Percentiles rank a stretch among this genome's conserved stretches.
Evolutionary conservation across 2,888 invertebrate genomes (phyloP).

Genomic region (Drosophila buzzatii): DNA sequence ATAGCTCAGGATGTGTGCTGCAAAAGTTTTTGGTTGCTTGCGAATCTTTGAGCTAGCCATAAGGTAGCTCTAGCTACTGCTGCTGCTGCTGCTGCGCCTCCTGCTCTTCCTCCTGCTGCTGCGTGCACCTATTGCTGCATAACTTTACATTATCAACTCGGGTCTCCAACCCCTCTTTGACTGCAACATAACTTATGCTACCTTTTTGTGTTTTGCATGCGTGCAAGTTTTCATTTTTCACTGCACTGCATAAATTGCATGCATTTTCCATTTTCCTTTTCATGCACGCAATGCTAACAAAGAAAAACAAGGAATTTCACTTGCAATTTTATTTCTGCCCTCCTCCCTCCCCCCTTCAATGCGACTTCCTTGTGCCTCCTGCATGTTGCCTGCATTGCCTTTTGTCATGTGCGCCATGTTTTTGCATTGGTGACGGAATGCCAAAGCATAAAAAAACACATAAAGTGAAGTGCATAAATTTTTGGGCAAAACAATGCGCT

Average conservation of each 20-base stretch:
- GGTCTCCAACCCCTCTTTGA: neutral
- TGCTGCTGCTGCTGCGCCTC: neutral
- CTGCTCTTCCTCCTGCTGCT: conserved; percentile 10
- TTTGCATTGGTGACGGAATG: conserved; percentile 61
- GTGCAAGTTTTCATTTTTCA: conserved; percentile 72
- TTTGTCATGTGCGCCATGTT: conserved; percentile 21
- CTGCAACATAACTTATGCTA: conserved; percentile 5
- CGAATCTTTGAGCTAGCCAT: conserved; percentile 24
- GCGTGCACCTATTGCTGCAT: conserved; percentile 20
- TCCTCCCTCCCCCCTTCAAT: neutral
- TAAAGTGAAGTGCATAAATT: conserved; percentile 48
- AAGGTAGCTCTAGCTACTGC: conserved; percentile 24
- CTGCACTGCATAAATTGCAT: conserved; percentile 66
- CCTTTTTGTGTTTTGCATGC: conserved; percentile 50
- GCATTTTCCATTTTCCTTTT: conserved; percentile 52
- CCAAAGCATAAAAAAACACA: conserved; percentile 25
- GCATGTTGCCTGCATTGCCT: conserved; percentile 12
- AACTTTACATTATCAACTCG: conserved; percentile 51
- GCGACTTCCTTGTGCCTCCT: conserved; percentile 11
- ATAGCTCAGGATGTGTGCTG: conserved; percentile 32
- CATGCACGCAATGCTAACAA: conserved; percentile 15
- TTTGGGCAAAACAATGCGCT: conserved; percentile 72
- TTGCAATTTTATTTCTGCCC: too few species aligned
- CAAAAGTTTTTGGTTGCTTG: conserved; percentile 36
- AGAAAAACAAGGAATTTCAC: conserved; percentile 10